Percentiles rank a stretch among this genome's conserved stretches.
Conservation (phyloP, 30 jellyfish, hydroid and myxozoan genomes). For the Clytia hemisphaerica region DNA sequence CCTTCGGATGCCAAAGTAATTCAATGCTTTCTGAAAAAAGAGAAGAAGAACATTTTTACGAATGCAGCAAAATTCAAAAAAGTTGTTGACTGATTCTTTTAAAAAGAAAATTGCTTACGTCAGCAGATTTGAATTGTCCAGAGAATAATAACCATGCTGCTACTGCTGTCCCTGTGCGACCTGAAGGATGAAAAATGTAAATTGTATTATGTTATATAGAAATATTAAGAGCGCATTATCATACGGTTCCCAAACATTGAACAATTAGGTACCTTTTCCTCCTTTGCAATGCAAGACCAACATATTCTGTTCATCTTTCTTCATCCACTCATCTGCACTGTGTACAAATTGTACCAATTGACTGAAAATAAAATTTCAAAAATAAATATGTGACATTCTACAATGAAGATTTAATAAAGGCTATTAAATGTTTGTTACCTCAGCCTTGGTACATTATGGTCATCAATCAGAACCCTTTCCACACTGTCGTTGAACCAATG, state of each 20-base stretch:
- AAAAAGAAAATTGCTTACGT: slow-evolving; percentile 35
- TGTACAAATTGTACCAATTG: slow-evolving; percentile 81
- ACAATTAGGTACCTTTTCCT: slow-evolving; percentile 63
- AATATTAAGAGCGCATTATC: background rate
- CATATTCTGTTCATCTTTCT: slow-evolving; percentile 44
- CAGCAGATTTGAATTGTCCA: slow-evolving; percentile 82
- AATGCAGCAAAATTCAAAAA: background rate
- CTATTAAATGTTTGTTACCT: slow-evolving; percentile 33
- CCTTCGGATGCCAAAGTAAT: slow-evolving; percentile 86
- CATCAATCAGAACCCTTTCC: slow-evolving; percentile 79
- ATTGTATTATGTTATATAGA: background rate
- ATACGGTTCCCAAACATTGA: background rate
- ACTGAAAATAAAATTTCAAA: slow-evolving; percentile 17
- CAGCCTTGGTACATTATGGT: slow-evolving; percentile 87
- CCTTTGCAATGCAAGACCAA: slow-evolving; percentile 95
- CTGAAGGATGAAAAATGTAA: slow-evolving; percentile 5
- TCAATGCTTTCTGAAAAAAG: slow-evolving; percentile 69
- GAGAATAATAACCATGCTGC: slow-evolving; percentile 83
- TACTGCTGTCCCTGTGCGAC: slow-evolving; percentile 91
- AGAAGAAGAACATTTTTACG: background rate
- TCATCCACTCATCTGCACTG: slow-evolving; percentile 62
- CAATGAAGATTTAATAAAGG: background rate
- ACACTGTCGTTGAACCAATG: slow-evolving; percentile 64
- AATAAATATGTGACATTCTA: background rate
- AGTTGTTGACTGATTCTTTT: background rate